These are phyloP conservation scores for Ochropacha duplaris DNA, from an alignment of 2,888 invertebrate species.

Conservation along the genomic window DNA sequence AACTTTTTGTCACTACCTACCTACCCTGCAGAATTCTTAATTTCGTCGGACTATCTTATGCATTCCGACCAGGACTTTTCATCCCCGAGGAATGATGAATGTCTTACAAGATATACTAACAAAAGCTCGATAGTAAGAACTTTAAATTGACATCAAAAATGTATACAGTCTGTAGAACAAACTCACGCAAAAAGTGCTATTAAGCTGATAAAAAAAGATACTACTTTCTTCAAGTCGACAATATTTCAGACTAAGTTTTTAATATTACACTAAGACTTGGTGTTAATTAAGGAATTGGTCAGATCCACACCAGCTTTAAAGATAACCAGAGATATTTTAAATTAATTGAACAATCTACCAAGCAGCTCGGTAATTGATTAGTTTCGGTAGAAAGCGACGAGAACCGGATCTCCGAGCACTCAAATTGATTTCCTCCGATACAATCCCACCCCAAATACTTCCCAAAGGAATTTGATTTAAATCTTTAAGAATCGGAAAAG, in stretches of 20 bases:
- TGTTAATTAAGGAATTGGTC: too few relatives aligned
- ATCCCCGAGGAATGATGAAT: neutral
- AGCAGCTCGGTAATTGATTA: neutral
- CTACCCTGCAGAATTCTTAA: neutral
- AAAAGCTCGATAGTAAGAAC: too few relatives aligned
- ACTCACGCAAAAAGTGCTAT: neutral
- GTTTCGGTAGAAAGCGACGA: too few relatives aligned
- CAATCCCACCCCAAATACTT: neutral
- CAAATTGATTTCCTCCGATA: conserved; percentile 1
- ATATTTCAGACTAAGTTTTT: too few relatives aligned
- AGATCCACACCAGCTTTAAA: too few relatives aligned
- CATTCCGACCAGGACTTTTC: neutral
- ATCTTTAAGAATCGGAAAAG: neutral
- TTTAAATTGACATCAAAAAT: too few relatives aligned
- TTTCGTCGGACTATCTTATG: neutral
- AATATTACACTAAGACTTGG: too few relatives aligned
- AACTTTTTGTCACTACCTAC: neutral
- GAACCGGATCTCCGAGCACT: neutral
- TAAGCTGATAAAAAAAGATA: neutral
- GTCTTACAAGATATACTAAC: neutral
- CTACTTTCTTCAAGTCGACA: too few relatives aligned
- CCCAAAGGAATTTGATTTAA: conserved; percentile 2
- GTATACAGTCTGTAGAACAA: neutral
- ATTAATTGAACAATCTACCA: neutral
- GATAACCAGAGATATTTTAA: neutral